These are phyloP conservation scores for Phylloscopus whistleri DNA, from an alignment of 2,113 vertebrate species.

Conservation along the genomic window DNA sequence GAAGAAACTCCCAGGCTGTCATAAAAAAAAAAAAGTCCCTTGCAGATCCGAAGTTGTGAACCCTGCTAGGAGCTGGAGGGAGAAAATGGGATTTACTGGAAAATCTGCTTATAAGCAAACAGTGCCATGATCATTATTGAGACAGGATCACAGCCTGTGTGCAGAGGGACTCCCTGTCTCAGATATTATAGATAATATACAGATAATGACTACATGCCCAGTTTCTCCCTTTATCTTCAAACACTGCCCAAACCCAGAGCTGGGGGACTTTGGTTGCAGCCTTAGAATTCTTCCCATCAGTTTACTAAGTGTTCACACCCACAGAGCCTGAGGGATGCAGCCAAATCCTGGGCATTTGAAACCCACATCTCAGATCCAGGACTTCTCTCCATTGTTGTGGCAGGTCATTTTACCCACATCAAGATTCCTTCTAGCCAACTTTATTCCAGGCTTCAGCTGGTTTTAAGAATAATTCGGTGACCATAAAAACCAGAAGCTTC, in stretches of 20 bases:
- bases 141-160: neutral
- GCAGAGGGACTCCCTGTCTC: neutral
- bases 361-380: neutral
- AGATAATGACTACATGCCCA: neutral
- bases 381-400: neutral
- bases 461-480: neutral
- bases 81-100: neutral
- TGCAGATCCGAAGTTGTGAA: neutral
- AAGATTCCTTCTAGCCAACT: neutral
- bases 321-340: neutral
- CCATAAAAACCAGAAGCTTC: neutral
- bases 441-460: neutral
- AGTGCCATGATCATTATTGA: accelerated
- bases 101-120: neutral
- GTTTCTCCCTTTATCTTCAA: neutral
- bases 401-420: neutral
- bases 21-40: neutral
- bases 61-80: neutral
- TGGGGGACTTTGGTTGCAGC: neutral
- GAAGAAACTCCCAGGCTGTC: neutral
- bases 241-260: neutral
- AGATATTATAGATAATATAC: neutral
- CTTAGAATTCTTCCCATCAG: neutral
- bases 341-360: neutral
- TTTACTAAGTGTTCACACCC: neutral